Evolutionary conservation across 2,888 invertebrate genomes (phyloP), one percentile per base, ranked within the genome.

Genomic region (Allygus modestus): DNA sequence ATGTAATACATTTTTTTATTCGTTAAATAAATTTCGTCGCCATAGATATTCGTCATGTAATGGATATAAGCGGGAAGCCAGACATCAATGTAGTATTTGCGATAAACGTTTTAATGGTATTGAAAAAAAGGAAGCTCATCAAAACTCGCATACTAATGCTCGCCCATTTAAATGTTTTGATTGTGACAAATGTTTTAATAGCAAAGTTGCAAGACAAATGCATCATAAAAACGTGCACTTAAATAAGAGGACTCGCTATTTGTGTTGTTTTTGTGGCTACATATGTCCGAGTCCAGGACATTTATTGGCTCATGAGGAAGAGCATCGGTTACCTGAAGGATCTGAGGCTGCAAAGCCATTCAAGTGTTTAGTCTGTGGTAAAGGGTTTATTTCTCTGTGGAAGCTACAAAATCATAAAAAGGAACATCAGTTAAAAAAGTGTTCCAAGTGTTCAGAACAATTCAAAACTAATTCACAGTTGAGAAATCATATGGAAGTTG

Each of bases 161-260:
- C 31, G 73, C 12, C 73, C 73, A 41, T 73, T 33, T 20, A 73
- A 73, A 15, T 73, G 73, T 73, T 43, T 15, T 41, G 43, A 37
- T 20, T 73, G 73, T 73, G 73, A 41, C 7, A 37, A 73, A n/a
- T 1, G 20, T 1, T 73, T 73, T 41, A 73, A 37, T 41, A 41
- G 41, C 43, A 37, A 73, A 23, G 12, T 1, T 41, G 11, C 20
- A 11, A 31, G 37, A 33, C 41, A 43, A 15, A 43, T 37, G 20
- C 43, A 73, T 73, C n/a, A 41, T 20, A 73, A 41, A 20, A 37
- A 37, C 4, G 20, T 43, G 4, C 43, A 73, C 37, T 20, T 41
- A 33, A 71, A 71, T 15, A 37, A 33, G 0, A 73, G 11, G 41
- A 4, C 9, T 4, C 2, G 43, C 4, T 43, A 20, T n/a, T 37